Percentiles rank a stretch among this genome's conserved stretches.
phyloP scores from a whole-genome alignment of 2,797 vertebrate species.

The Melanotaenia pygmaea region DNA sequence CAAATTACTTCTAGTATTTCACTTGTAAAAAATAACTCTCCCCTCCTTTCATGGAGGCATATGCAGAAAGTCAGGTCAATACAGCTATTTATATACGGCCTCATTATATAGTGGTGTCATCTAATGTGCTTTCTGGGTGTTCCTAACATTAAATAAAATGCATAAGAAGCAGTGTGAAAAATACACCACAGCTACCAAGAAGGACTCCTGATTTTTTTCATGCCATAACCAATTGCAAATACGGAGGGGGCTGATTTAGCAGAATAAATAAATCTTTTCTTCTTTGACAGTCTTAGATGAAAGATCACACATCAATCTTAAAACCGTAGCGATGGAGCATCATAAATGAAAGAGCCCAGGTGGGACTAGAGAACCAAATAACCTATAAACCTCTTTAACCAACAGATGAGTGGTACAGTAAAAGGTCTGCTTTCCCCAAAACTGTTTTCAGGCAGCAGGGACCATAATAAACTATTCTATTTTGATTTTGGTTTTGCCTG shows the following conservation, averaged over 20 bases:
- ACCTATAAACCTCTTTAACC: slow-evolving; percentile 65
- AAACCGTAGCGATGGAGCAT: slow-evolving; percentile 33
- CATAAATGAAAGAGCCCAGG: slow-evolving; percentile 56
- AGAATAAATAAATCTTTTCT: slow-evolving; percentile 56
- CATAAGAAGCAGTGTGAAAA: slow-evolving; percentile 18
- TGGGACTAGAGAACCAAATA: slow-evolving; percentile 66
- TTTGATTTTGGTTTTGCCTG: slow-evolving; percentile 25
- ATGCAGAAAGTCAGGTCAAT: slow-evolving; percentile 78
- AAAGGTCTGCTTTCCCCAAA: slow-evolving; percentile 35
- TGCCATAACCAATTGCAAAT: slow-evolving; percentile 37
- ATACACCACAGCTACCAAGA: slow-evolving; percentile 14
- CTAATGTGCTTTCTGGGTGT: slow-evolving; percentile 60
- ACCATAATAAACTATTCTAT: slow-evolving; percentile 30
- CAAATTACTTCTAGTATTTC: slow-evolving; percentile 63
- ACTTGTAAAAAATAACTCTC: slow-evolving; percentile 74
- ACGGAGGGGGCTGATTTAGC: slow-evolving; percentile 35
- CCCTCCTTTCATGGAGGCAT: slow-evolving; percentile 63
- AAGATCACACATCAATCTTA: slow-evolving; percentile 51
- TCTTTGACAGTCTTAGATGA: slow-evolving; percentile 48
- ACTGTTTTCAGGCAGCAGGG: slow-evolving; percentile 15
- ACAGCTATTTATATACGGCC: slow-evolving; percentile 77
- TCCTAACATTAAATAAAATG: slow-evolving; percentile 65
- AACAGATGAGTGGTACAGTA: slow-evolving; percentile 45
- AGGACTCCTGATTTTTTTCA: slow-evolving; percentile 8
- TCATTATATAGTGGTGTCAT: slow-evolving; percentile 76